These are phyloP conservation scores for Gortyna flavago DNA, from an alignment of 2,888 invertebrate genomes.

Conservation along the genomic window DNA sequence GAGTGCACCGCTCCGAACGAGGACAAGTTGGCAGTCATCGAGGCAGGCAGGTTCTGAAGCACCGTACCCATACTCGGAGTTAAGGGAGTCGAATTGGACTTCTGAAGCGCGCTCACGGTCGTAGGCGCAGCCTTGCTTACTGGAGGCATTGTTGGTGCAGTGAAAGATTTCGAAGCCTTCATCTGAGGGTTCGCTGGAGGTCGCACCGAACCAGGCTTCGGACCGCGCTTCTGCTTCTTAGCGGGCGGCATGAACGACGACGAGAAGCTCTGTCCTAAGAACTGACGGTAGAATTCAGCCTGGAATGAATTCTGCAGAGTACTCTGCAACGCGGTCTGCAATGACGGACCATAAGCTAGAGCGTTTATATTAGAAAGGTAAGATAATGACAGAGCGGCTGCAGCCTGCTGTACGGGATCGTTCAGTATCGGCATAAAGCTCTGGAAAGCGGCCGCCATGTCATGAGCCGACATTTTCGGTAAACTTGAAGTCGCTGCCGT, in stretches of 20 bases:
- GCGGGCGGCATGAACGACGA: slow-evolving; percentile 80
- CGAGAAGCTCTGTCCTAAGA: slow-evolving; percentile 79
- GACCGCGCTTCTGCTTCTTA: slow-evolving; percentile 84
- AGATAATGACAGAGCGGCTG: slow-evolving; percentile 81
- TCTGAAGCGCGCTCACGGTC: slow-evolving; percentile 71
- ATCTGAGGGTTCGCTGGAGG: slow-evolving; percentile 60
- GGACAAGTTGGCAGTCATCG: slow-evolving; percentile 79
- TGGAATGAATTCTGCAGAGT: slow-evolving; percentile 82
- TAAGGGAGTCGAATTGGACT: slow-evolving; percentile 74
- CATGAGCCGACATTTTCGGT: slow-evolving; percentile 82
- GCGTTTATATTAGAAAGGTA: slow-evolving; percentile 83
- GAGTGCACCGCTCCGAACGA: slow-evolving; percentile 69
- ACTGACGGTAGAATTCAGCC: slow-evolving; percentile 86
- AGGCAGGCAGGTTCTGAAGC: slow-evolving; percentile 80
- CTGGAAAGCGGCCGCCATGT: slow-evolving; percentile 83
- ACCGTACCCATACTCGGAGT: slow-evolving; percentile 85
- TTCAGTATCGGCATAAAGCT: slow-evolving; percentile 83
- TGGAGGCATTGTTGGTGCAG: slow-evolving; percentile 34
- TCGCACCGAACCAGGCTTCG: slow-evolving; percentile 71
- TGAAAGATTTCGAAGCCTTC: slow-evolving; percentile 74
- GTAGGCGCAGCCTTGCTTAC: slow-evolving; percentile 72
- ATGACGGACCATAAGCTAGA: slow-evolving; percentile 78
- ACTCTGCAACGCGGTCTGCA: slow-evolving; percentile 79
- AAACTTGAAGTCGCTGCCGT: slow-evolving; percentile 65
- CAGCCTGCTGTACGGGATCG: slow-evolving; percentile 82